Conservation (phyloP, 2,888 invertebrate genomes). For the Apamea crenata region DNA sequence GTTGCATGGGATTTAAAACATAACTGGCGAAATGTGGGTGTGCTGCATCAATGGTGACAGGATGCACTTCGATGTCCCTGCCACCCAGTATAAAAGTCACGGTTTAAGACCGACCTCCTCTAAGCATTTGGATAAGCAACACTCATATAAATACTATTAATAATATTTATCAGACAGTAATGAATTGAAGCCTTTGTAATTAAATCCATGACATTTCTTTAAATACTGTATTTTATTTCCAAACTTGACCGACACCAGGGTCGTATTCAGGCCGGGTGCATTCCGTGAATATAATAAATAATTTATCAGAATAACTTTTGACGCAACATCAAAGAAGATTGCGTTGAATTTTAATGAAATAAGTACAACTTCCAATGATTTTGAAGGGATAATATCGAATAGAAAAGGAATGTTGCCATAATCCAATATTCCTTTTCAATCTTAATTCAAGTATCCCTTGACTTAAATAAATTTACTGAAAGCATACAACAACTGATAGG, state of each 20-base stretch:
- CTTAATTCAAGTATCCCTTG: background rate
- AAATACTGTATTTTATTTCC: slow-evolving; percentile 5
- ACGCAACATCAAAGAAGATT: slow-evolving; percentile 5
- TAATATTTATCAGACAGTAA: background rate
- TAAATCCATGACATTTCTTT: slow-evolving; percentile 42
- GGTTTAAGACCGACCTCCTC: background rate
- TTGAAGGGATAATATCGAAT: background rate
- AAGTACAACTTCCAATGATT: background rate
- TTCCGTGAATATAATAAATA: slow-evolving; percentile 4
- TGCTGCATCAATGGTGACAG: too few relatives aligned
- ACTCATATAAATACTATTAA: background rate
- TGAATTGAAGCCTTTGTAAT: slow-evolving; percentile 20
- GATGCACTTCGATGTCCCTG: too few relatives aligned
- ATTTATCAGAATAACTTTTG: background rate
- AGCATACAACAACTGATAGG: too few relatives aligned
- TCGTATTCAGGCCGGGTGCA: slow-evolving; percentile 8
- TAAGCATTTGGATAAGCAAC: background rate
- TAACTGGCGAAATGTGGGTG: too few relatives aligned
- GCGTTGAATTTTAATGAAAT: background rate
- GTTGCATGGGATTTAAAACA: too few relatives aligned
- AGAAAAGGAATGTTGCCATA: too few relatives aligned
- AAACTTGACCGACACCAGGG: slow-evolving; percentile 24
- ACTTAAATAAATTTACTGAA: background rate
- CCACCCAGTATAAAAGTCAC: background rate
- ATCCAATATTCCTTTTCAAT: background rate